Base-by-base conservation (phyloP, 2,888 invertebrate species). In the Perizoma affinitatum region DNA sequence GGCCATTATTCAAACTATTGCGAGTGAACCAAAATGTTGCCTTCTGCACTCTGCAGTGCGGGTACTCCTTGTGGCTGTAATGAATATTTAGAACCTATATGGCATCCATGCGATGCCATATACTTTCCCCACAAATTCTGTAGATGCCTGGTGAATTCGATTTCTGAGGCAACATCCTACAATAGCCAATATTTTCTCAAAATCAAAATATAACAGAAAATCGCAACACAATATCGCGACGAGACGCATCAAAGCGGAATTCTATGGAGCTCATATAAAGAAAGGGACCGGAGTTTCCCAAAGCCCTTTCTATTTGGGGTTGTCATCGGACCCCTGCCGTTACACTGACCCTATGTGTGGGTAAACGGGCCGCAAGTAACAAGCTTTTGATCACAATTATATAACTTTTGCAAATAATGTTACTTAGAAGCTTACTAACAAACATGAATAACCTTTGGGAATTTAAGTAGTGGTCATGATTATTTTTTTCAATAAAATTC, bases 291-390 rank as follows among this genome's bases (percentile, higher is more conserved):
- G 79, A 81, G 78, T 84, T 86, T 83, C 80, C 81, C 79, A 78
- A 83, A 79, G 84, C 87, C 88, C 86, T 88, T 87, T 83, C 82
- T 83, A 80, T 86, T 86, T 87, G 80, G 89, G 89, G 90, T 85
- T 86, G 88, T 87, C 87, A 84, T 79, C 83, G 84, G 82, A 76
- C 86, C 88, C 88, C 86, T 71, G 82, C 80, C 79, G 85, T 82
- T 83, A 83, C 78, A 82, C 79, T 88, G 88, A 86, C 86, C 87
- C 88, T 86, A 75, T 76, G 75, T 66, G 71, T 72, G 72, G 78
- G 76, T 71, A 70, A 59, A 45, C 64, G 64, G 60, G 84, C 81
- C 58, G 55, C 80, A 87, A 88, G 83, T 72, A 70, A 81, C 55
- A 63, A 66, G 34, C 55, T 63, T 55, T 64, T 65, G 49, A 57